A percentile compares a stretch with the other conserved stretches of the same genome.
These are phyloP conservation scores for Mallateleia sp. DNA, from an alignment of 2,888 invertebrate species.

Conservation along the genomic window DNA sequence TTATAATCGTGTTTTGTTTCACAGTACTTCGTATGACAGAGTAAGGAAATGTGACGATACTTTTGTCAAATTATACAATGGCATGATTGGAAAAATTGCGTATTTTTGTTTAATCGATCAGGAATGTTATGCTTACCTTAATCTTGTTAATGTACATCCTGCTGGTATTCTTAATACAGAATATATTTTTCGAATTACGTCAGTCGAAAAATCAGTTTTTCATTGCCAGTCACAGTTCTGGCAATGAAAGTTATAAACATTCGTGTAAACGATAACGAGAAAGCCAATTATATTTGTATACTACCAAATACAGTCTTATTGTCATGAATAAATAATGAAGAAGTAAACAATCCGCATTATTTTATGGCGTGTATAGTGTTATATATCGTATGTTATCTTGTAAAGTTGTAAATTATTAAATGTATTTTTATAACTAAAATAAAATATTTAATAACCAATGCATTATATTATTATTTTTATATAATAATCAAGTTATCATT, in stretches of 20 bases:
- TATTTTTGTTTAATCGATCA: constrained; percentile 5
- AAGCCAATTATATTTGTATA: neutral
- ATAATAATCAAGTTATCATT: no score
- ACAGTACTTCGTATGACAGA: constrained; percentile 5
- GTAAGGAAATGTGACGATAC: constrained; percentile 34
- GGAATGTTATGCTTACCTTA: neutral
- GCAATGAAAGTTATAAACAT: neutral
- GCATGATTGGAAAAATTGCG: neutral
- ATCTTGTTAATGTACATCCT: neutral
- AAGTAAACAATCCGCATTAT: no score
- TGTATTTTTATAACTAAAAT: no score
- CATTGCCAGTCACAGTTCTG: neutral
- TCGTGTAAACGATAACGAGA: neutral
- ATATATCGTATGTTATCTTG: no score
- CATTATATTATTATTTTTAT: no score
- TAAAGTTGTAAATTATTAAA: no score
- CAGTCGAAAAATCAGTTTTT: neutral
- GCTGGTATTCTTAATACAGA: neutral
- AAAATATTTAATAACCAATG: no score
- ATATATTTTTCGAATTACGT: constrained; percentile 11
- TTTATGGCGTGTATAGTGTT: no score
- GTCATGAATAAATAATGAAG: no score
- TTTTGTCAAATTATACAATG: constrained; percentile 6
- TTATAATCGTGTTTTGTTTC: constrained; percentile 14
- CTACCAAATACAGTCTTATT: constrained; percentile 25